These are phyloP conservation scores for Serinus canaria DNA, from an alignment of 2,113 vertebrate genomes.

Conservation along the genomic window DNA sequence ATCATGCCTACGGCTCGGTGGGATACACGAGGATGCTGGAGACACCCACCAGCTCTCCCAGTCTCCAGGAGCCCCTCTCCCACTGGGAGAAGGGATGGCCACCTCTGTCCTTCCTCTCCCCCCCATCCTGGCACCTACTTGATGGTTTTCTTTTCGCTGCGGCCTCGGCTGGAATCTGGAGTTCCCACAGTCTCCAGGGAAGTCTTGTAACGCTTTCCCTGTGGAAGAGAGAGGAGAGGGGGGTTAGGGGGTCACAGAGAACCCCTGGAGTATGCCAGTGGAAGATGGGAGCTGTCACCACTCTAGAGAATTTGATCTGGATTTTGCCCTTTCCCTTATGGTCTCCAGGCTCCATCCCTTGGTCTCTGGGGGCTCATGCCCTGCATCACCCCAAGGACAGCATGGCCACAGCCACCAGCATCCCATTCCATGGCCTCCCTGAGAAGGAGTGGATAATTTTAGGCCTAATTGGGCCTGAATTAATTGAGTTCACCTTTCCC, in stretches of 20 bases:
- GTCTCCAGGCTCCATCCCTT: neutral
- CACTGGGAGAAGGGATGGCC: neutral
- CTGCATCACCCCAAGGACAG: neutral
- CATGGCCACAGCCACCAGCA: accelerated
- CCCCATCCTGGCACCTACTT: slow-evolving; percentile 85
- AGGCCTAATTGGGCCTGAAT: slow-evolving; percentile 39
- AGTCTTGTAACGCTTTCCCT: slow-evolving; percentile 96
- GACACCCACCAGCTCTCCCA: neutral
- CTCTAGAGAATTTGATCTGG: neutral
- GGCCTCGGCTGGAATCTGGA: slow-evolving; percentile 90
- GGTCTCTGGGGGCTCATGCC: accelerated
- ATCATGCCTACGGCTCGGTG: accelerated
- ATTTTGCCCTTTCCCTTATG: neutral
- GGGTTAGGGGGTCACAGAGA: neutral
- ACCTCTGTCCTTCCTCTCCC: neutral
- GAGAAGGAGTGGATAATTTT: slow-evolving; percentile 1
- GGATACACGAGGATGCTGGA: neutral
- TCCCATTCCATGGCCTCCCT: neutral
- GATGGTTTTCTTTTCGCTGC: slow-evolving; percentile 97
- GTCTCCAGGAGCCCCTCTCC: neutral
- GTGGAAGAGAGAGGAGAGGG: neutral
- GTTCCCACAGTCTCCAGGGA: slow-evolving; percentile 92
- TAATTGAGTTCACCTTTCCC: slow-evolving; percentile 54
- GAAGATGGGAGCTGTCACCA: neutral
- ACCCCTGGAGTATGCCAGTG: too few species aligned